Percentiles rank a stretch among this genome's conserved stretches.
Conservation (phyloP, 1,140 invertebrate species). For the Melanaphis sacchari region DNA sequence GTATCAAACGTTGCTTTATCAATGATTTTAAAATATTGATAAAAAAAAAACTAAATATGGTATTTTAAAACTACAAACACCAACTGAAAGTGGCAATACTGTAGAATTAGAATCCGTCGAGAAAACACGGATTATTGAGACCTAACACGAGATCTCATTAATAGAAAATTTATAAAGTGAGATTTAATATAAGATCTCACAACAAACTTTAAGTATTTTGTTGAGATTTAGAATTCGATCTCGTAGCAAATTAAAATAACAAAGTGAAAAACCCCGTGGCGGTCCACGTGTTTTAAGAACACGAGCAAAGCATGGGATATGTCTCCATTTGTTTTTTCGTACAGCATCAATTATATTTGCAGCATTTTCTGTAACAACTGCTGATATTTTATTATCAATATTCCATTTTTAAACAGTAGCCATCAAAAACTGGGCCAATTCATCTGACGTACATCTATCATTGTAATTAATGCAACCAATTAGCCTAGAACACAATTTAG, state of each 20-base stretch:
- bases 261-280: not conserved
- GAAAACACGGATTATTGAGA: slow-evolving; percentile 2
- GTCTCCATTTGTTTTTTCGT: not conserved
- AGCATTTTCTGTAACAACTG: not conserved
- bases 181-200: slow-evolving; percentile 15
- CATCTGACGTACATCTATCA: not conserved
- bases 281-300: not conserved
- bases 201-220: not conserved
- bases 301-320: not conserved
- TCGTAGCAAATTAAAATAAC: no score
- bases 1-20: not conserved
- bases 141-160: not conserved
- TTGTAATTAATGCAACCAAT: not conserved
- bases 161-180: not conserved
- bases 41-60: not conserved
- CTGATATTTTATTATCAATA: not conserved
- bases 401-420: not conserved
- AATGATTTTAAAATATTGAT: slow-evolving; percentile 26
- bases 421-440: not conserved
- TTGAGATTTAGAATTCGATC: no score
- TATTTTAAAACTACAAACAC: not conserved
- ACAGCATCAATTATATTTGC: not conserved
- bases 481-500: not conserved
- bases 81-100: not conserved
- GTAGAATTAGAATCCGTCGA: not conserved